Evolutionary conservation across 2,888 invertebrate genomes (phyloP).

Genomic region (Melinaea marsaeus): DNA sequence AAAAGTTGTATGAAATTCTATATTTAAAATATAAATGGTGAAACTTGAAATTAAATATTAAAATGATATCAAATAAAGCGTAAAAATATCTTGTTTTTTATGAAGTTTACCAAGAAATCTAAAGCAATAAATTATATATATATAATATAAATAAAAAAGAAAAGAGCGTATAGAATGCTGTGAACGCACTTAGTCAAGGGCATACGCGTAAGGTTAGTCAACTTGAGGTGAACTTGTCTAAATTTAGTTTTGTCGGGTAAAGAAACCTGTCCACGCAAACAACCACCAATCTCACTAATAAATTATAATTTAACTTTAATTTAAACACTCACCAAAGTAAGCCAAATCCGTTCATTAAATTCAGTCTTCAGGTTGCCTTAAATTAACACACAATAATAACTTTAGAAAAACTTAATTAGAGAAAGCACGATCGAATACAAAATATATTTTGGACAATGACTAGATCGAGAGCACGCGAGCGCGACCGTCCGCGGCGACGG

Average conservation of each 20-base stretch:
- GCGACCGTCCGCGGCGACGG: conserved; percentile 70
- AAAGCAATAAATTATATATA: background rate
- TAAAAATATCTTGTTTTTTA: too few relatives aligned
- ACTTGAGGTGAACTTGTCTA: conserved; percentile 31
- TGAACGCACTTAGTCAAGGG: conserved; percentile 27
- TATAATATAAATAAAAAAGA: conserved; percentile 1
- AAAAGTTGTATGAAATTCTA: too few relatives aligned
- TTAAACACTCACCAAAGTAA: conserved; percentile 67
- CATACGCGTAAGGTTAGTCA: conserved; percentile 28
- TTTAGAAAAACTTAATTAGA: conserved; percentile 38
- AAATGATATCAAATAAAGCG: too few relatives aligned
- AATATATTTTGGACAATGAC: conserved; percentile 72
- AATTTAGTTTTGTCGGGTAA: conserved; percentile 24
- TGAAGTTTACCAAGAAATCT: background rate
- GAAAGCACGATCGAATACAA: conserved; percentile 25
- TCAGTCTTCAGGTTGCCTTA: conserved; percentile 36
- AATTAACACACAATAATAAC: conserved; percentile 46
- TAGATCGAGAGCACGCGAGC: conserved; percentile 64
- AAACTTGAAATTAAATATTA: too few relatives aligned
- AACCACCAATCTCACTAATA: conserved; percentile 8
- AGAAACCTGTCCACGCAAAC: conserved; percentile 22
- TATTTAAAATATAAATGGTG: too few relatives aligned
- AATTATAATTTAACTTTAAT: conserved; percentile 20
- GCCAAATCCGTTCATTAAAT: conserved; percentile 75
- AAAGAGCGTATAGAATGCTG: conserved; percentile 1